phyloP scores from a whole-genome alignment of 2,113 vertebrate genomes.

The Upupa epops region DNA sequence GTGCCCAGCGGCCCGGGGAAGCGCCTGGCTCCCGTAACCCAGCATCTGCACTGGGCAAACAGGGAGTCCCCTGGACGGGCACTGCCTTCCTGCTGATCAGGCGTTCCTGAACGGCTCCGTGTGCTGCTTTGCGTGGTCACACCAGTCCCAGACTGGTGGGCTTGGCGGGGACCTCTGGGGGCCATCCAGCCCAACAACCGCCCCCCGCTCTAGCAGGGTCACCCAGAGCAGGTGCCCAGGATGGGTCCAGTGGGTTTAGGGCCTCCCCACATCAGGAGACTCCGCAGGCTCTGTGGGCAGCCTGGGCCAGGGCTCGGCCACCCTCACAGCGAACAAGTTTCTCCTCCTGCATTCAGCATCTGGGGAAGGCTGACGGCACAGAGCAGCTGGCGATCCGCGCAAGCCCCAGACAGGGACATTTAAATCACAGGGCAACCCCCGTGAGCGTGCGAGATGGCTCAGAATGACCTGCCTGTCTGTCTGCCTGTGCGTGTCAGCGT shows the following conservation, averaged over 20 bases:
- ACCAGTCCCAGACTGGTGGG: accelerated
- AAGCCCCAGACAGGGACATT: not conserved
- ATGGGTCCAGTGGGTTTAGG: too few species aligned
- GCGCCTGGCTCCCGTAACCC: not conserved
- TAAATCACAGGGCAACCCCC: not conserved
- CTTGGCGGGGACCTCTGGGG: not conserved
- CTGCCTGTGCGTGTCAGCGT: not conserved
- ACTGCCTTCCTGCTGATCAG: not conserved
- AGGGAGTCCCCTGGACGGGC: not conserved
- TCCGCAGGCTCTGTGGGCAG: too few species aligned
- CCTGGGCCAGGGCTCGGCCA: too few species aligned
- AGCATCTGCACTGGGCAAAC: not conserved
- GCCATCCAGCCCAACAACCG: too few species aligned
- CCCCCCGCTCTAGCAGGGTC: too few species aligned
- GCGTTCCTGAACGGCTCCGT: not conserved
- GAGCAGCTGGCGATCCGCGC: too few species aligned
- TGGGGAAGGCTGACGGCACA: too few species aligned
- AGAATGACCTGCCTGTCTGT: not conserved
- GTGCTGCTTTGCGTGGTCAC: accelerated
- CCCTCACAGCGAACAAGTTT: too few species aligned
- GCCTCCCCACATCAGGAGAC: too few species aligned
- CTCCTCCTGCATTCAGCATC: not conserved
- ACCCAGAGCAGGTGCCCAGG: too few species aligned
- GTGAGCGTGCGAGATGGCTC: not conserved
- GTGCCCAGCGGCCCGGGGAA: accelerated